These are phyloP conservation scores for Leptinotarsa haldemani DNA, from an alignment of 2,888 invertebrate species.

Conservation along the genomic window DNA sequence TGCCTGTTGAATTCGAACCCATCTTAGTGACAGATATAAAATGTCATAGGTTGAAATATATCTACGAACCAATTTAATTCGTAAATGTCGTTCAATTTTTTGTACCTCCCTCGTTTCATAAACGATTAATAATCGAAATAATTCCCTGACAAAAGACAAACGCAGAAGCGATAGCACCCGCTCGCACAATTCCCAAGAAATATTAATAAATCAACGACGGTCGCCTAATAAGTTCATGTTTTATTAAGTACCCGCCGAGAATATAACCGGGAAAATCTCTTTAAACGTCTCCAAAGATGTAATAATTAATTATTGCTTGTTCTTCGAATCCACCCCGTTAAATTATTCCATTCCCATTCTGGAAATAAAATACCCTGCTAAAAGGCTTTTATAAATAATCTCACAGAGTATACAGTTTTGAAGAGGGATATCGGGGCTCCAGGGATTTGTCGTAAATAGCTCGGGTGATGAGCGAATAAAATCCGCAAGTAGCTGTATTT, in stretches of 20 bases:
- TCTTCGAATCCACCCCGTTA: slow-evolving; percentile 28
- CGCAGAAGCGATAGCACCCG: slow-evolving; percentile 5
- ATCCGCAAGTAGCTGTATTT: background rate
- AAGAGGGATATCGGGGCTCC: slow-evolving; percentile 15
- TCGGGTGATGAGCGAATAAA: slow-evolving; percentile 23
- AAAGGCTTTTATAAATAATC: slow-evolving; percentile 36
- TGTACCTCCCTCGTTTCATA: background rate
- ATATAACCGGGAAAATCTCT: slow-evolving; percentile 26
- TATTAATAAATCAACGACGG: slow-evolving; percentile 27
- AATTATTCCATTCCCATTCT: slow-evolving; percentile 29
- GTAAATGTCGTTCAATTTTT: background rate
- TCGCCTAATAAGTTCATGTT: slow-evolving; percentile 26
- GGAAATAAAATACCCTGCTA: slow-evolving; percentile 24
- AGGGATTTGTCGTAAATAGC: slow-evolving; percentile 22
- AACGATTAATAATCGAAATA: slow-evolving; percentile 10
- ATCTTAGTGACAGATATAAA: no score
- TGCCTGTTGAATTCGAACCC: no score
- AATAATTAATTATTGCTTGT: slow-evolving; percentile 36
- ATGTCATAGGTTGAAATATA: no score
- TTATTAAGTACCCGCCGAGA: slow-evolving; percentile 35
- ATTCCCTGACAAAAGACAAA: slow-evolving; percentile 13
- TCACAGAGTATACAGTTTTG: slow-evolving; percentile 11
- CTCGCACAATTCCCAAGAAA: slow-evolving; percentile 16
- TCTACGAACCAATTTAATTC: background rate
- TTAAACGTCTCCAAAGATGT: slow-evolving; percentile 26